phyloP scores from a whole-genome alignment of 37 sponge, comb jelly and placozoan species.

The Dysidea cf. avara region DNA sequence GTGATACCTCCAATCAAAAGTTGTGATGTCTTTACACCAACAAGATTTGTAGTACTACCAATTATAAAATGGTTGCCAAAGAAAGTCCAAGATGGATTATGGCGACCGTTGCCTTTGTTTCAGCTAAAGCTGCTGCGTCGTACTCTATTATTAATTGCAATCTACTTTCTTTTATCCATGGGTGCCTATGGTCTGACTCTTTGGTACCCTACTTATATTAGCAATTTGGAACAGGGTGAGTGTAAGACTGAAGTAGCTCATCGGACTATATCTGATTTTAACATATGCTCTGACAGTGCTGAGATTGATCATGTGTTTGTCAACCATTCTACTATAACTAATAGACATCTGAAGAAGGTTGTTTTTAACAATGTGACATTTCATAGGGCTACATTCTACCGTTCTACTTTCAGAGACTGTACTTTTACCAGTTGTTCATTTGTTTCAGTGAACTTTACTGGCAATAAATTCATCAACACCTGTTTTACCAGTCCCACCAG shows the following conservation, averaged over 20 bases:
- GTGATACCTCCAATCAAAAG: not conserved
- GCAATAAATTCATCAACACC: conserved; percentile 1
- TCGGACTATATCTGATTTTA: too few species aligned
- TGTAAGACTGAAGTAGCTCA: not conserved
- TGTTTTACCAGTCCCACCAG: too few species aligned
- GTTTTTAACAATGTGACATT: not conserved
- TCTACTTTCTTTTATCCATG: conserved; percentile 57
- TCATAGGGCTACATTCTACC: not conserved
- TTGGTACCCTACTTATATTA: conserved; percentile 77
- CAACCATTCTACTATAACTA: not conserved
- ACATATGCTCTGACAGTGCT: conserved; percentile 15
- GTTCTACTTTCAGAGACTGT: conserved; percentile 6
- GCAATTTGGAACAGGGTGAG: conserved; percentile 29
- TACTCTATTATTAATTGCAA: conserved; percentile 30
- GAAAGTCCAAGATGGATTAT: too few species aligned
- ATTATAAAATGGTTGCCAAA: too few species aligned
- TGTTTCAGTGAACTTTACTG: not conserved
- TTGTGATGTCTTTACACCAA: too few species aligned
- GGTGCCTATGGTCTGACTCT: conserved; percentile 64
- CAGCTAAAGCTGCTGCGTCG: conserved; percentile 16
- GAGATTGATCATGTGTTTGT: not conserved
- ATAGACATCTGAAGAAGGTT: too few species aligned
- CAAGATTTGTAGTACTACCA: too few species aligned
- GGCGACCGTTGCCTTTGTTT: conserved; percentile 24
- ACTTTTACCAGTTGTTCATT: conserved; percentile 25